Evolutionary conservation across 2,113 vertebrate genomes (phyloP).

Genomic region (Pristiophorus japonicus): DNA sequence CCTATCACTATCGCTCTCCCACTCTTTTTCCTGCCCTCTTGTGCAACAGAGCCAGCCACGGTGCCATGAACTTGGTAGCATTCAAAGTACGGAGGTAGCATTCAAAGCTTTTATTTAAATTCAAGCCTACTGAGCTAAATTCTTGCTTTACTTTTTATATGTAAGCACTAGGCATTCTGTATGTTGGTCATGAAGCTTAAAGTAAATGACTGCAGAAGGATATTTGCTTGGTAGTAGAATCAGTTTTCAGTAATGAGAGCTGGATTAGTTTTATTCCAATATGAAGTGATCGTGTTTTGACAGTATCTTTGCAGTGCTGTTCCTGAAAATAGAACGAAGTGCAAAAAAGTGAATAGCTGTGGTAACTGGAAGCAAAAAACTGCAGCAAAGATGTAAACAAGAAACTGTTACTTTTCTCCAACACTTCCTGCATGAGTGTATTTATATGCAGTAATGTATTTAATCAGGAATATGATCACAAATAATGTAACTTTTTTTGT

Average conservation of each 20-base stretch:
- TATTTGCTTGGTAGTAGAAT: not conserved
- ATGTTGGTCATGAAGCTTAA: not conserved
- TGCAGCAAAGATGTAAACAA: not conserved
- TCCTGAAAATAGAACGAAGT: not conserved
- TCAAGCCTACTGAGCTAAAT: too few species aligned
- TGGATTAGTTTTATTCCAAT: not conserved
- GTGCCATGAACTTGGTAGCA: too few species aligned
- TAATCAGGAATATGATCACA: not conserved
- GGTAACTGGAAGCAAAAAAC: not conserved
- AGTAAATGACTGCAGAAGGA: not conserved
- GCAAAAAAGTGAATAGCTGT: not conserved
- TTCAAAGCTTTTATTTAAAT: too few species aligned
- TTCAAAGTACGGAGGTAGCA: too few species aligned
- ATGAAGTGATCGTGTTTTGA: not conserved
- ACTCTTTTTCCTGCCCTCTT: too few species aligned
- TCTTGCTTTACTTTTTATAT: not conserved
- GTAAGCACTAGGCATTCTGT: not conserved
- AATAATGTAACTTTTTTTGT: not conserved
- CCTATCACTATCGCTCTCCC: too few species aligned
- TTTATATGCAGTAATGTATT: not conserved
- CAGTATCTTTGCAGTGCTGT: not conserved
- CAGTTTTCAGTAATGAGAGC: too few species aligned
- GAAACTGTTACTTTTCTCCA: not conserved
- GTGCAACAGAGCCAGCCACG: too few species aligned
- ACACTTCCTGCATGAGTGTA: not conserved